phyloP scores from a whole-genome alignment of 2,113 vertebrate species.

The Leuciscus idus region DNA sequence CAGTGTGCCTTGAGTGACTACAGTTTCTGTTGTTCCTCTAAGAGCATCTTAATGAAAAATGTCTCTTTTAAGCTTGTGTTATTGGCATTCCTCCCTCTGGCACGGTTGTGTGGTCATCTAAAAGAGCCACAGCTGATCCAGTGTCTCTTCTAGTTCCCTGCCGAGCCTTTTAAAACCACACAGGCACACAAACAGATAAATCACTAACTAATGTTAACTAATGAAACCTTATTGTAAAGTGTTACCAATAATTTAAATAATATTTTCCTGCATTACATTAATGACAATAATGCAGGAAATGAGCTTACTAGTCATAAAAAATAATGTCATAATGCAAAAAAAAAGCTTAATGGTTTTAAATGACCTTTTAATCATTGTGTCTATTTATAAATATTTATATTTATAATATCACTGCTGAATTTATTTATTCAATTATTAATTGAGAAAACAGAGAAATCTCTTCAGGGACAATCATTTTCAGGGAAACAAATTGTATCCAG shows the following conservation, averaged over 20 bases:
- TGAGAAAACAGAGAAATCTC: too few species aligned
- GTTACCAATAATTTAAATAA: too few species aligned
- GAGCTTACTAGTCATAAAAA: neutral
- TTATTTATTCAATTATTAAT: too few species aligned
- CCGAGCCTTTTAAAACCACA: conserved; percentile 36
- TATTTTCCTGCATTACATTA: too few species aligned
- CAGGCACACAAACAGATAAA: neutral
- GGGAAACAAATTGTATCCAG: too few species aligned
- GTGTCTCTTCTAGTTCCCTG: conserved; percentile 28
- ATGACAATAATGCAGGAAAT: neutral
- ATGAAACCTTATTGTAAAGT: too few species aligned
- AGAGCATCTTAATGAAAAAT: conserved; percentile 23
- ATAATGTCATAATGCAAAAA: neutral
- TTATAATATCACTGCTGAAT: too few species aligned
- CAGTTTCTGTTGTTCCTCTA: conserved; percentile 1
- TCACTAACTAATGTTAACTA: neutral
- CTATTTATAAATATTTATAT: too few species aligned
- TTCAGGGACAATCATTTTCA: too few species aligned
- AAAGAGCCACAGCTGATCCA: conserved; percentile 32
- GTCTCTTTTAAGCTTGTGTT: conserved; percentile 2
- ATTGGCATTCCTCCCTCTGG: conserved; percentile 23
- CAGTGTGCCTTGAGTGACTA: neutral
- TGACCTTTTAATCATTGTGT: too few species aligned
- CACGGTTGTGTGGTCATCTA: neutral
- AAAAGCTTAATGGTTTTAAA: neutral